Evolutionary conservation across 1,140 invertebrate species (phyloP).

Genomic region (Achroia grisella): DNA sequence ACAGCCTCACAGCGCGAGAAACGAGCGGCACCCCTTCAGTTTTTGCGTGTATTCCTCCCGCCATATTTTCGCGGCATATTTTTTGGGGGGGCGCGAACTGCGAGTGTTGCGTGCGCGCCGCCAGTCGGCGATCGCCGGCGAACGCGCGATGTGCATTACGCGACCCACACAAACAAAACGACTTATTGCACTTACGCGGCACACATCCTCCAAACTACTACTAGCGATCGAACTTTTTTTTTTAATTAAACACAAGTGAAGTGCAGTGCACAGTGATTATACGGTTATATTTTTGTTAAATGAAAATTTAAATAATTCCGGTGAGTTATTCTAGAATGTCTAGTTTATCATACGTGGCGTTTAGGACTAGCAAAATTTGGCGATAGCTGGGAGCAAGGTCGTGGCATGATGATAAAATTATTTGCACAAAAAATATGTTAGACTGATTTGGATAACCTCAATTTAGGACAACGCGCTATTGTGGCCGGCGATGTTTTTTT

Average conservation of each 20-base stretch:
- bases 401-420: conserved; percentile 62
- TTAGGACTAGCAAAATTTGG: conserved; percentile 52
- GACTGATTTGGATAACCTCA: conserved; percentile 64
- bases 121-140: conserved; percentile 61
- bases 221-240: conserved; percentile 4
- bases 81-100: conserved; percentile 22
- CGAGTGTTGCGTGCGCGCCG: conserved; percentile 51
- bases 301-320: conserved; percentile 20
- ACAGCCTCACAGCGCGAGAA: conserved; percentile 50
- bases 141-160: conserved; percentile 48
- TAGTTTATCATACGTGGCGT: conserved; percentile 42
- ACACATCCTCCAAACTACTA: conserved; percentile 8
- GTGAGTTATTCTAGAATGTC: conserved; percentile 39
- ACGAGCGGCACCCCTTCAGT: conserved; percentile 59
- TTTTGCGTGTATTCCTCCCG: conserved; percentile 54
- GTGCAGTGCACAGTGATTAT: conserved; percentile 38
- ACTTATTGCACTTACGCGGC: conserved; percentile 27
- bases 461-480: conserved; percentile 52
- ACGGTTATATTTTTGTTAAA: too few species aligned
- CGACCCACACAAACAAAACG: conserved; percentile 12
- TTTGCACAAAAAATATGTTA: conserved; percentile 68
- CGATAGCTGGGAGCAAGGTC: conserved; percentile 68
- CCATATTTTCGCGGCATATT: conserved; percentile 53
- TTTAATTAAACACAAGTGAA: conserved; percentile 35
- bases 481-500: conserved; percentile 13